Evolutionary conservation across 2,113 vertebrate genomes (phyloP), one percentile per base, ranked within the genome.

Genomic region (Taxidea taxus): DNA sequence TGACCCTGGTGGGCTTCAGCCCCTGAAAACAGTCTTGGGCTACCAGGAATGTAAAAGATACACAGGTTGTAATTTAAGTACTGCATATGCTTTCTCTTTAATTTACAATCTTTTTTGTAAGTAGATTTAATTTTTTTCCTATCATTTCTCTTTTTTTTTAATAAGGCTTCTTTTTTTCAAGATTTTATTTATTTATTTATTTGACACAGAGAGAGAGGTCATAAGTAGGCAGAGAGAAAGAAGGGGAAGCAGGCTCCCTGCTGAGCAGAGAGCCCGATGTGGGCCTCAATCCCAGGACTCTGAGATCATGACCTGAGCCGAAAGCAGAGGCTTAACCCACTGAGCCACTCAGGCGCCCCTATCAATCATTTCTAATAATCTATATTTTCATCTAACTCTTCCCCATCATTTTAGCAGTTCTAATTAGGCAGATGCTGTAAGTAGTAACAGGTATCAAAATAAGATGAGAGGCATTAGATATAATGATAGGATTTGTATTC

Each of bases 101-200:
- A 27, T 29, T 92, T 80, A 47, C 0, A 90, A 1, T 82, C 25
- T 88, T 81, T 62, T 64, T 42, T 2, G 12, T 72, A 83, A 77
- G 34, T 95, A 89, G 44, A 54, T 95, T 94, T 85, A 42, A 49
- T 81, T 91, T 96, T 81, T 56, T 82, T 94, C 82, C n/a, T 1
- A 44, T 54, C 18, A 51, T n/a, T n/a, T n/a, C n/a, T n/a, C n/a
- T n/a, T n/a, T n/a, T n/a, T n/a, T n/a, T n/a, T n/a, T n/a, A n/a
- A n/a, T n/a, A n/a, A n/a, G n/a, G n/a, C n/a, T n/a, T n/a, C n/a
- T n/a, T n/a, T n/a, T n/a, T n/a, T n/a, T n/a, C n/a, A n/a, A n/a
- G n/a, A n/a, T n/a, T n/a, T n/a, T n/a, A n/a, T n/a, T n/a, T n/a
- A n/a, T n/a, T n/a, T n/a, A n/a, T n/a, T n/a, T n/a, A n/a, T n/a